Evolutionary conservation across 2,888 invertebrate species (phyloP), one percentile per base, ranked within the genome.

Genomic region (Microctonus hyperodae): DNA sequence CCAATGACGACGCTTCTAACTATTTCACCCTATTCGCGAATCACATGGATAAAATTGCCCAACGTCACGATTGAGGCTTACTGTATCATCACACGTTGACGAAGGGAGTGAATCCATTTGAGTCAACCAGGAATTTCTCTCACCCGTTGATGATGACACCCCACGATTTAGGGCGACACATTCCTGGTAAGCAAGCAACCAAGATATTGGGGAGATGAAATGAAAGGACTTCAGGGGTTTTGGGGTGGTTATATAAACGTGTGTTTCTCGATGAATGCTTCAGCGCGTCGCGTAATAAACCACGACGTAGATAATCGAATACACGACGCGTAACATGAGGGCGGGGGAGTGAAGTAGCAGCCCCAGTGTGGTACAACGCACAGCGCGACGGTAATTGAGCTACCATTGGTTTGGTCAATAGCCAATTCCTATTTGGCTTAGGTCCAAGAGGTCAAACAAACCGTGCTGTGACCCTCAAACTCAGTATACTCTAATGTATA

Each of bases 371-470:
- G 68, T 69, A 71, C 72, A 68, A 58, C 65, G 67, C 74, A 71
- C 73, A 73, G 73, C 75, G 76, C 74, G 71, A 73, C 75, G 76
- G 79, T 81, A 81, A 81, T 81, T 81, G 80, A 80, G 76, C 71
- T 78, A 78, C 78, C 78, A 79, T 78, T 78, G 81, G 78, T 78
- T 81, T 81, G 82, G 81, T 81, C 80, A 82, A 82, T 81, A 78
- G 81, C 83, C 81, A 82, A 82, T 82, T 83, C 76, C 80, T 80
- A 81, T 79, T 83, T 83, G 82, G 83, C 81, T 72, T 65, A 48
- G 66, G 66, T 81, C 82, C 82, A 81, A 79, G 74, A 72, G 75
- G 73, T 77, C 76, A 77, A 78, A 78, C 78, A 77, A 80, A 79
- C 78, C 72, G 73, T 72, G 66, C 73, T 69, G 68, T 51, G 37